These are phyloP conservation scores for Aspidapion aeneum DNA, from an alignment of 2,888 invertebrate species.

Conservation along the genomic window DNA sequence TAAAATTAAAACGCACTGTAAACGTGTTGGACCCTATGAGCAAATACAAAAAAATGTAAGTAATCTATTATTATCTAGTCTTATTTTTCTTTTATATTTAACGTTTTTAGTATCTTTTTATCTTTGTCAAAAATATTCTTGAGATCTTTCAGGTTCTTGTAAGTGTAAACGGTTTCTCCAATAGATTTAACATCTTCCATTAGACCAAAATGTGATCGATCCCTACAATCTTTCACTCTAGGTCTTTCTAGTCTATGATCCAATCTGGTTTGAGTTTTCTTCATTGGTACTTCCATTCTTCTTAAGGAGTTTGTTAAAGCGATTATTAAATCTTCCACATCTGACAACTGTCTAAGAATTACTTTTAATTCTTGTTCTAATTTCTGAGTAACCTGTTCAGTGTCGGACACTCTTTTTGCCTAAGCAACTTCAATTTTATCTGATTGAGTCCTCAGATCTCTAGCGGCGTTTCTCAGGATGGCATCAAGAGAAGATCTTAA, in stretches of 20 bases:
- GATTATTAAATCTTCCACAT: slow-evolving; percentile 69
- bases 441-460: slow-evolving; percentile 77
- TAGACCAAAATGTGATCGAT: slow-evolving; percentile 59
- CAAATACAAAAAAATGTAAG: neutral
- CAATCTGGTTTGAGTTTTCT: slow-evolving; percentile 75
- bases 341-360: slow-evolving; percentile 67
- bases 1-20: neutral
- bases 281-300: slow-evolving; percentile 57
- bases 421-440: slow-evolving; percentile 74
- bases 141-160: neutral
- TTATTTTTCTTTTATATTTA: too few species aligned
- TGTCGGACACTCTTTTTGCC: slow-evolving; percentile 68
- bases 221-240: slow-evolving; percentile 79
- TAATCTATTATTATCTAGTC: too few species aligned
- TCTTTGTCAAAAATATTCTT: neutral
- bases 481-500: slow-evolving; percentile 66
- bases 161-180: neutral
- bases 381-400: slow-evolving; percentile 66
- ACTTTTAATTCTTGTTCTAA: slow-evolving; percentile 64
- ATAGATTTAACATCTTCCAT: neutral
- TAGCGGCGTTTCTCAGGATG: slow-evolving; percentile 67
- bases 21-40: neutral
- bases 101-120: too few species aligned
- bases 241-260: slow-evolving; percentile 71
- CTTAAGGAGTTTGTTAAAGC: slow-evolving; percentile 63